phyloP scores from a whole-genome alignment of 2,888 invertebrate species.

The Leptinotarsa tumamoca region DNA sequence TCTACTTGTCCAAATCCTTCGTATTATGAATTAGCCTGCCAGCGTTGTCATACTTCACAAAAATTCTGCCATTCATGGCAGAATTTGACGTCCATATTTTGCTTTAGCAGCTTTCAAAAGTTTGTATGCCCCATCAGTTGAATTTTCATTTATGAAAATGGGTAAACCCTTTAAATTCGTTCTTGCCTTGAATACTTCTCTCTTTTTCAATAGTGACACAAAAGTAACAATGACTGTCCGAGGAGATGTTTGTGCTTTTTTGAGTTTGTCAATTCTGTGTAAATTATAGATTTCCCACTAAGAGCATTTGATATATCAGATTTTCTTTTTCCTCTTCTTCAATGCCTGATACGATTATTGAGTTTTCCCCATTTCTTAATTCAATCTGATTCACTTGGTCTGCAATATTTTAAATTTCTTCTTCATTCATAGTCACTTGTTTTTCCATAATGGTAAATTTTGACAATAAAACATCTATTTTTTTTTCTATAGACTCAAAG shows the following conservation, averaged over 20 bases:
- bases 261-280: too few relatives aligned
- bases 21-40: slow-evolving; percentile 4
- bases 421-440: background rate
- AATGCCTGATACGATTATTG: too few relatives aligned
- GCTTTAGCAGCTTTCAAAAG: too few relatives aligned
- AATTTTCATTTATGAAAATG: slow-evolving; percentile 3
- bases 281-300: too few relatives aligned
- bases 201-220: slow-evolving; percentile 14
- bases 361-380: too few relatives aligned
- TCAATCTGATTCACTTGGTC: background rate
- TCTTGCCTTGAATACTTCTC: slow-evolving; percentile 12
- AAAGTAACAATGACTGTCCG: slow-evolving; percentile 7
- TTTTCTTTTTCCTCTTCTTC: too few relatives aligned
- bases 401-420: slow-evolving; percentile 1
- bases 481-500: slow-evolving; percentile 1
- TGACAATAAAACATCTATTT: background rate
- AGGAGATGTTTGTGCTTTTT: background rate
- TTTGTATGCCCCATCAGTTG: background rate
- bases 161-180: background rate
- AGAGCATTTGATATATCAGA: too few relatives aligned
- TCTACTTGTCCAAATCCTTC: slow-evolving; percentile 9
- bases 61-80: slow-evolving; percentile 15
- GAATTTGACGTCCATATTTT: background rate
- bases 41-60: slow-evolving; percentile 22
- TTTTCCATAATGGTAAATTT: background rate